Evolutionary conservation across 2,113 vertebrate species (phyloP).

Genomic region (Lates calcarifer): DNA sequence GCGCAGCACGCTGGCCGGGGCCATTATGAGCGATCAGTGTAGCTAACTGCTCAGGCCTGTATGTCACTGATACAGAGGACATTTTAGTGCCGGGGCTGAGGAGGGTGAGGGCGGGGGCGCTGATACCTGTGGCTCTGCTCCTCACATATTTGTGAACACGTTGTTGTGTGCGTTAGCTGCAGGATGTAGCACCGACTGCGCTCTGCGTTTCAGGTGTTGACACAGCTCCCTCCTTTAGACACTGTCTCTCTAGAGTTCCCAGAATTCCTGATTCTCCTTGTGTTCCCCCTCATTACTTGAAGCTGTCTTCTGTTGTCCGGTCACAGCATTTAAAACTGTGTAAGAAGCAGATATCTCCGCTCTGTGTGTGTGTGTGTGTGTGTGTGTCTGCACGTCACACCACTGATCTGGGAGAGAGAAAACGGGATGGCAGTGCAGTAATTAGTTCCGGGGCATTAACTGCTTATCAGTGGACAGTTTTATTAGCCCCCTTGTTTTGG

Average conservation of each 20-base stretch:
- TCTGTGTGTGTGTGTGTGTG: conserved; percentile 22
- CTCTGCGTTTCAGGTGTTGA: too few species aligned
- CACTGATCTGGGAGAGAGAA: conserved; percentile 21
- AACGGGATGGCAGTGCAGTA: conserved; percentile 42
- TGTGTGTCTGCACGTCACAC: conserved; percentile 3
- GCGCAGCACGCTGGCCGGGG: not conserved
- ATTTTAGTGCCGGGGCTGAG: not conserved
- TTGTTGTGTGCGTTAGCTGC: too few species aligned
- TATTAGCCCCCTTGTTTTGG: conserved; percentile 67
- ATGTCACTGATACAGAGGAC: conserved; percentile 1
- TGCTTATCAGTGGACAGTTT: conserved; percentile 62
- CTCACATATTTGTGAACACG: too few species aligned
- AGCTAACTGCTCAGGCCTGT: conserved; percentile 21
- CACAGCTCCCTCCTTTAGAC: too few species aligned
- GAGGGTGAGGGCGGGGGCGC: too few species aligned
- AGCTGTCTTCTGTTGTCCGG: not conserved
- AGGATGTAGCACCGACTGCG: too few species aligned
- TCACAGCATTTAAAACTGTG: not conserved
- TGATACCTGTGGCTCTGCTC: not conserved
- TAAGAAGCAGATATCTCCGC: conserved; percentile 16
- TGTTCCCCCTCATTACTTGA: not conserved
- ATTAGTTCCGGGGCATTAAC: conserved; percentile 78
- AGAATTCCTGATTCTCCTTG: not conserved
- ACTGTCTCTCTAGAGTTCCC: not conserved
- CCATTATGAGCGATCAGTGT: conserved; percentile 21